A percentile compares a stretch with the other conserved stretches of the same genome.
phyloP scores from a whole-genome alignment of 92 coral and sea anemone genomes.

The Isaurus tuberculatus region DNA sequence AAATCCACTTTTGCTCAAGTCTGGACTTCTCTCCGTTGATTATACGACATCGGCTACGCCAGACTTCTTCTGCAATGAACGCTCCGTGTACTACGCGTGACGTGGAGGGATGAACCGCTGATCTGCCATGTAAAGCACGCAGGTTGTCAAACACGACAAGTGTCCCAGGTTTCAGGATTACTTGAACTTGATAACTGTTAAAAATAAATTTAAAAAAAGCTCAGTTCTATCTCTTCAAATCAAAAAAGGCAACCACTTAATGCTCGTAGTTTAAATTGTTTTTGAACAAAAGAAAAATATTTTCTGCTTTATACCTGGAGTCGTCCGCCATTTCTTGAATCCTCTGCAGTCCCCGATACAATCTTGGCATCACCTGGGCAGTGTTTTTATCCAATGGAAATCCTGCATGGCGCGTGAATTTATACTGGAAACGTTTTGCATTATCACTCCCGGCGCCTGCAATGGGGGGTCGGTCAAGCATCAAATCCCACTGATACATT shows the following conservation, averaged over 20 bases:
- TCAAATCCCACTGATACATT: conserved; percentile 37
- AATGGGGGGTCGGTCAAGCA: conserved; percentile 25
- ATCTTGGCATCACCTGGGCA: conserved; percentile 7
- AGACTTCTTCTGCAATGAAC: conserved; percentile 30
- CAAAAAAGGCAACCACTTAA: too few relatives aligned
- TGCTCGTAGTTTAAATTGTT: too few relatives aligned
- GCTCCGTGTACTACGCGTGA: conserved; percentile 47
- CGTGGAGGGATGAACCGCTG: conserved; percentile 33
- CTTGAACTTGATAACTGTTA: conserved; percentile 29
- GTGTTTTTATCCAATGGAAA: conserved; percentile 22
- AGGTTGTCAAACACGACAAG: conserved; percentile 35
- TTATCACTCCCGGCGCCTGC: neutral
- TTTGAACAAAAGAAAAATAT: too few relatives aligned
- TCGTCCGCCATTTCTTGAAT: conserved; percentile 34
- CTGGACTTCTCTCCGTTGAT: conserved; percentile 25
- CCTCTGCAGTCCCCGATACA: conserved; percentile 8
- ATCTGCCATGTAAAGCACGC: conserved; percentile 34
- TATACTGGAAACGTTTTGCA: conserved; percentile 24
- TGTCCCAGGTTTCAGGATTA: conserved; percentile 19
- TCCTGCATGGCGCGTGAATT: conserved; percentile 32
- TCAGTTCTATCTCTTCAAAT: too few relatives aligned
- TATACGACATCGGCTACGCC: conserved; percentile 45
- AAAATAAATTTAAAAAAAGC: too few relatives aligned
- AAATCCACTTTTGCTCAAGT: conserved; percentile 18
- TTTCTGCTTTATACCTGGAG: too few relatives aligned